Conservation (phyloP, 2,888 invertebrate genomes). For the Ditula angustiorana region DNA sequence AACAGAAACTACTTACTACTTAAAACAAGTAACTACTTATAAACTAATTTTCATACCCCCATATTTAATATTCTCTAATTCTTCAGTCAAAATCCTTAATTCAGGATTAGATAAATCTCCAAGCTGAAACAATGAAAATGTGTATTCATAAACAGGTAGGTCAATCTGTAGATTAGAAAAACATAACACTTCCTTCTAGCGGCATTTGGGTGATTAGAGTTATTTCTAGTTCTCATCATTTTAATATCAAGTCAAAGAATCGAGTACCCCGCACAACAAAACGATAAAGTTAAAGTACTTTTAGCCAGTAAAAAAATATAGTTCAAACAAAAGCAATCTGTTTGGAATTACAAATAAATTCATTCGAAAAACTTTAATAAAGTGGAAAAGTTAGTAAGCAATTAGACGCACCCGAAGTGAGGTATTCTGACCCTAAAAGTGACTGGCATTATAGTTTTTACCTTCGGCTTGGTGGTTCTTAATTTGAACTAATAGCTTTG, state of each 20-base stretch:
- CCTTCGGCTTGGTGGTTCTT: constrained; percentile 71
- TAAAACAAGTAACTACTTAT: no score
- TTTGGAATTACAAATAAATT: constrained; percentile 10
- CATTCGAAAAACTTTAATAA: constrained; percentile 7
- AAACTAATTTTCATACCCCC: no score
- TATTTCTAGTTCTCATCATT: no score
- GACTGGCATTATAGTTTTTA: constrained; percentile 60
- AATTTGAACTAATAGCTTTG: constrained; percentile 84
- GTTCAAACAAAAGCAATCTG: constrained; percentile 3
- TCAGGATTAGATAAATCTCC: constrained; percentile 97
- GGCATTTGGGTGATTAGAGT: no score
- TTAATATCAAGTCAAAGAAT: not conserved
- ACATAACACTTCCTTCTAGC: no score
- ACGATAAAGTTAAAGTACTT: not conserved
- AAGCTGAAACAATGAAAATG: constrained; percentile 87
- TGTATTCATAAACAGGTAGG: no score
- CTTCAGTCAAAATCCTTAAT: constrained; percentile 95
- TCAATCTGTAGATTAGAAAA: no score
- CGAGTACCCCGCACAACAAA: not conserved
- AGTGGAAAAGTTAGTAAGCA: constrained; percentile 22
- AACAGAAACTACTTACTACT: no score
- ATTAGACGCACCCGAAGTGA: constrained; percentile 53
- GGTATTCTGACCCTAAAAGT: constrained; percentile 50
- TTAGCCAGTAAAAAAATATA: not conserved
- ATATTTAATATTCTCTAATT: constrained; percentile 95